A percentile compares a stretch with the other conserved stretches of the same genome.
Evolutionary conservation across 1,140 invertebrate species (phyloP).

Genomic region (Drosophila ambigua): DNA sequence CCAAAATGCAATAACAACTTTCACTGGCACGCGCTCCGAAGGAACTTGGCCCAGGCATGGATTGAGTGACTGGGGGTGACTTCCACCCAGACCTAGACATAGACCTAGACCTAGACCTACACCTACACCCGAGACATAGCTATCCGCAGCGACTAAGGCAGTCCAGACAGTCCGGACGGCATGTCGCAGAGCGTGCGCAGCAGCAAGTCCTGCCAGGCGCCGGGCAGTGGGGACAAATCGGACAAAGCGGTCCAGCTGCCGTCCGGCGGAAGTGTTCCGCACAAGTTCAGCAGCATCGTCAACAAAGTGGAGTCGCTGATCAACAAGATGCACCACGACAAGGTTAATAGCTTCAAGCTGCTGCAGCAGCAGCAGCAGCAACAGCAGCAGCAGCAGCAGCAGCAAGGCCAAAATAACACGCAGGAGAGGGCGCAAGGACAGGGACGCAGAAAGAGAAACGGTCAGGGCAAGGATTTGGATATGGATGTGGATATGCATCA

Average conservation of each 20-base stretch:
- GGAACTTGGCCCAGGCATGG: neutral
- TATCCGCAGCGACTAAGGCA: constrained; percentile 6
- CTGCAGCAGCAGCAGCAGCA: constrained; percentile 59
- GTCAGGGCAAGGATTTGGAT: constrained; percentile 8
- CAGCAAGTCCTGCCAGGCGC: constrained; percentile 55
- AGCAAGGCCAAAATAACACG: constrained; percentile 35
- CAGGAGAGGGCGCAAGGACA: neutral
- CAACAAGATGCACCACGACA: constrained; percentile 81
- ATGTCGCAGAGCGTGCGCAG: constrained; percentile 70
- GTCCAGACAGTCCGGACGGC: constrained; percentile 4
- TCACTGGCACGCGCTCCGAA: constrained; percentile 51
- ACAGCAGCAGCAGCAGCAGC: constrained; percentile 58
- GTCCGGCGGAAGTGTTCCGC: constrained; percentile 41
- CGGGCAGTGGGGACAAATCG: constrained; percentile 7
- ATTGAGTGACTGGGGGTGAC: constrained; percentile 17
- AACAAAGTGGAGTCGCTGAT: constrained; percentile 83
- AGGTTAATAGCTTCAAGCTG: constrained; percentile 68
- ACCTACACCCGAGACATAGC: too few species aligned
- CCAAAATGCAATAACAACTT: constrained; percentile 72
- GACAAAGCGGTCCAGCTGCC: constrained; percentile 23
- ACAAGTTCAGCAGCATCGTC: constrained; percentile 80
- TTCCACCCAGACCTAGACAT: neutral
- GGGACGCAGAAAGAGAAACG: neutral
- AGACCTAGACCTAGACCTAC: too few species aligned
- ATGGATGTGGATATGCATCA: neutral